Base-by-base conservation (phyloP, 2,113 vertebrate species). In the Numida meleagris region DNA sequence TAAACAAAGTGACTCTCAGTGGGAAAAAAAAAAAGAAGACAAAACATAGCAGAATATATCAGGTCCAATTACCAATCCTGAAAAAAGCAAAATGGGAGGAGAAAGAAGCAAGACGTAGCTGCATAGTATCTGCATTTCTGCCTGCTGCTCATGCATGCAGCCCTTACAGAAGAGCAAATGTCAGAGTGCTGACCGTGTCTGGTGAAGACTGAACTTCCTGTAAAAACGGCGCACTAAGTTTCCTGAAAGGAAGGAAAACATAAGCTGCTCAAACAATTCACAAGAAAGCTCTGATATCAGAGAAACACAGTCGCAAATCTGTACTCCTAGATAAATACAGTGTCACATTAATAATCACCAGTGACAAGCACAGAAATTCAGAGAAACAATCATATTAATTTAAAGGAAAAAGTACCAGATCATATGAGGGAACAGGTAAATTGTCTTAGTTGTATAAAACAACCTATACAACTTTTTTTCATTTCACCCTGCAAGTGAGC, bases 231-330 rank as follows among this genome's bases (percentile, higher is more conserved):
- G 16, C 42, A 61, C 29, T 86, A 66, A 6, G 48, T 87, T 96
- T 96, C 94, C 95, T 92, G 94, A 97, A 83, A 95, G 95, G 95
- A 97, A 97, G 40, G 76, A 83, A 93, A 94, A 40, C 75, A 55
- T 66, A 94, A 90, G 90, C 72, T 95, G 91, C 84, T 89, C 86
- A 93, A 96, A 96, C 68, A 95, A 93, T 83, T 36, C 51, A 55
- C 20, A 55, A 78, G 76, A 83, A 55, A 90, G 66, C 61, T 66
- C 76, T 71, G 61, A 33, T 86, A 96, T 86, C 72, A 81, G 10
- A 91, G 42, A 53, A 31, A 93, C 7, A 15, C 66, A 88, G 73
- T 81, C 43, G 72, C 17, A 72, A 77, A 81, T 83, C 86, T 58
- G 43, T 42, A 53, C 46, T 65, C 20, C 12, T 71, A 74, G 23